Base-by-base conservation (phyloP, 2,888 invertebrate species). In the Hydrotaea diabolus region DNA sequence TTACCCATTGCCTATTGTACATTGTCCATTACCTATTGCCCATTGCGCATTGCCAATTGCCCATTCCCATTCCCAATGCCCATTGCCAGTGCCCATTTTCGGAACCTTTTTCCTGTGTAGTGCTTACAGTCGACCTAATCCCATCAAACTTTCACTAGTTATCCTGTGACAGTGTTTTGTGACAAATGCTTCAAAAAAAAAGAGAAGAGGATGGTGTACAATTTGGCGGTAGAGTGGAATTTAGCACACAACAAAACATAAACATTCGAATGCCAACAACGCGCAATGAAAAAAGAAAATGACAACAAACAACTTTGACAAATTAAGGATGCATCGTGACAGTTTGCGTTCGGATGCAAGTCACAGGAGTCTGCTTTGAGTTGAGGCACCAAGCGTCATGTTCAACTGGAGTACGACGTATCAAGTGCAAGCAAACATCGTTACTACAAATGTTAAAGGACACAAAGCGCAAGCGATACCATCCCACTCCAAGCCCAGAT, bases 241-340 rank as follows among this genome's bases (percentile, higher is more conserved):
- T 15, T 57, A n/a, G 53, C 17, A 43, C 26, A 26, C 31, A 72
- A 46, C 13, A 62, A 53, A 17, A 53, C 74, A 74, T 55, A 57
- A 19, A 57, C 55, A 66, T 74, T 46, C 74, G 74, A 72, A 71
- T 59, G 13, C 46, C 36, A 39, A 66, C 15, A 39, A 39, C 8
- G 13, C n/a, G 43, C 49, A 71, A 62, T 1, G n/a, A 53, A 31
- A 62, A n/a, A 13, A 62, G 53, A 74, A 62, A 62, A 73, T 21
- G 55, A 55, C 73, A 79, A 43, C 73, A 79, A 80, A 74, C 79
- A 80, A 80, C 79, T 55, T 80, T 74, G 73, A 80, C 73, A 80
- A 80, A 80, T 80, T 80, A 80, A 80, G 66, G 66, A 74, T 78
- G 46, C 43, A 64, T 43, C 23, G 55, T 43, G 43, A 49, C 19